phyloP scores from a whole-genome alignment of 2,797 vertebrate genomes.

The Anolis apletophallus region DNA sequence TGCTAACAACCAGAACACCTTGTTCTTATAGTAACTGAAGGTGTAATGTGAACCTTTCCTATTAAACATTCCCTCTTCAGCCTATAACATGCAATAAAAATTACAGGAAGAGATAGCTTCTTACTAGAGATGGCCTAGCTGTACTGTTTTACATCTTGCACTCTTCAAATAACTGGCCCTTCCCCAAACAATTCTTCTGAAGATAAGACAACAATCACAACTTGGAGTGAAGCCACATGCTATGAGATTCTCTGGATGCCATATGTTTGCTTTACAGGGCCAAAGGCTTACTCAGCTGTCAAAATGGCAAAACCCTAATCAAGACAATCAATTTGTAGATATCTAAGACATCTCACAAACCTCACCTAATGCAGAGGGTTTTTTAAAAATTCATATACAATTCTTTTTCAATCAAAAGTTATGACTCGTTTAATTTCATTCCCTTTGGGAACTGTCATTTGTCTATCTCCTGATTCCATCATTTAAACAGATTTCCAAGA shows the following conservation, averaged over 20 bases:
- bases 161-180: neutral
- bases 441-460: neutral
- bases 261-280: neutral
- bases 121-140: neutral
- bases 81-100: neutral
- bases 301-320: neutral
- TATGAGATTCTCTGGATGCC: neutral
- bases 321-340: constrained; percentile 7
- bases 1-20: neutral
- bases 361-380: constrained; percentile 6
- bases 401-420: neutral
- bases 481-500: constrained; percentile 19
- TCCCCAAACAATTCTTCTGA: neutral
- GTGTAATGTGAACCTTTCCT: neutral
- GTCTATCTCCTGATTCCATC: constrained; percentile 10
- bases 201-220: neutral
- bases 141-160: neutral
- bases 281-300: neutral
- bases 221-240: constrained; percentile 26
- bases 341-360: neutral
- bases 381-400: neutral
- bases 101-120: neutral
- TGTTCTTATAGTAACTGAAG: neutral
- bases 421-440: neutral
- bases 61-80: neutral